Evolutionary conservation across 2,113 vertebrate genomes (phyloP), one percentile per base, ranked within the genome.

Genomic region (Rhea americana): DNA sequence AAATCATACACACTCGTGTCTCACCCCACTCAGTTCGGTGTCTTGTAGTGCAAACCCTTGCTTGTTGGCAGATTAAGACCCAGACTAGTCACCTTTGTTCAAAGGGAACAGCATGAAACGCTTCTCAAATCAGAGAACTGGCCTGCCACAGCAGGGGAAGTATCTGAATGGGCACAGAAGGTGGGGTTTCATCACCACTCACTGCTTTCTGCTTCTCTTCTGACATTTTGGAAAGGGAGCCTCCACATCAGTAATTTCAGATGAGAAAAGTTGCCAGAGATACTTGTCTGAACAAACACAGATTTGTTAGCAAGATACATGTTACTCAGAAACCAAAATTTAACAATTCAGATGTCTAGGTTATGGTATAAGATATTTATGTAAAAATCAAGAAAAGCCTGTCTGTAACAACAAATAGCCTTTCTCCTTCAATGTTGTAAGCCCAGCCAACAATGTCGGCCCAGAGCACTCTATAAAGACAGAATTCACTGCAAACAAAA

Each of bases 1-100:
- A 35, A 35, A 35, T 35, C 5, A 37, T 28, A 2, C 35, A 2
- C 0, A 0, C 19, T 73, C 32, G 5, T 45, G 43, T 45, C 70
- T 83, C 39, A 66, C 39, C 35, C 68, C 4, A 5, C 15, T 72
- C 15, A 12, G 3, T 43, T 55, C 75, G n/a, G 0, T 26, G 78
- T 81, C 18, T 71, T 65, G 72, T 51, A 47, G 7, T 43, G 39
- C n/a, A 72, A 75, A 53, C 82, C n/a, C n/a, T 67, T 37, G 11
- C 12, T 22, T 25, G 13, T 16, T 30, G 45, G 25, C 39, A 87
- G 55, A 35, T 12, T 15, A 30, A 62, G 17, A 19, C 9, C 3
- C 6, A 14, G 28, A 16, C 26, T n/a, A 21, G 11, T 8, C 11
- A 67, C n/a, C 15, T 11, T 71, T 76, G 55, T 66, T 30, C 41